phyloP scores from a whole-genome alignment of 2,888 invertebrate genomes.

The Allacma fusca region DNA sequence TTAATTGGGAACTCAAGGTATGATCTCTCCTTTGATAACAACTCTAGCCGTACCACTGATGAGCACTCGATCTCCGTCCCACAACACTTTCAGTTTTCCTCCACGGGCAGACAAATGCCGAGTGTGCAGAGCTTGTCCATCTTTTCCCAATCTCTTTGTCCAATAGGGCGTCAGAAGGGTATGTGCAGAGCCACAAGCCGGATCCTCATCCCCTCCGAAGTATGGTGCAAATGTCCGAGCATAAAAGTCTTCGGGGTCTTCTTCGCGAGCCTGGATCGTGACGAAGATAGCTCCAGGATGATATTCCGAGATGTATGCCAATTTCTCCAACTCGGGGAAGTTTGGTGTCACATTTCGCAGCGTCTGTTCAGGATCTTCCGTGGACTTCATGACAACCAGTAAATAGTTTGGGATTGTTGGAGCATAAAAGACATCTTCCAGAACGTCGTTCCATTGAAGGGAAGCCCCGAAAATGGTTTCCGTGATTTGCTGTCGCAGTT shows the following conservation, averaged over 20 bases:
- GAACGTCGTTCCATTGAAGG: background rate
- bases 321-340: background rate
- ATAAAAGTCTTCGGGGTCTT: constrained; percentile 22
- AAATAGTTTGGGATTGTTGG: background rate
- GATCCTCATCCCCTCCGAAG: constrained; percentile 1
- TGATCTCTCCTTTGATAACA: too few relatives aligned
- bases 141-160: background rate
- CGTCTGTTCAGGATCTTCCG: background rate
- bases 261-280: constrained; percentile 32
- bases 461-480: background rate
- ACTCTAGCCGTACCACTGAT: constrained; percentile 13
- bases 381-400: background rate
- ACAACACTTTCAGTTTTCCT: constrained; percentile 34
- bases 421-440: background rate
- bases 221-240: background rate
- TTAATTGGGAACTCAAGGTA: too few relatives aligned
- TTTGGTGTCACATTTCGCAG: background rate
- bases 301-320: constrained; percentile 16
- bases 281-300: background rate
- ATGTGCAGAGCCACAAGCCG: background rate
- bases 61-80: background rate
- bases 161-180: background rate
- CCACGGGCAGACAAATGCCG: constrained; percentile 19
- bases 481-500: background rate
- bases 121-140: background rate